phyloP scores from a whole-genome alignment of 1,140 invertebrate species.

The Rhyacophila brunnea region DNA sequence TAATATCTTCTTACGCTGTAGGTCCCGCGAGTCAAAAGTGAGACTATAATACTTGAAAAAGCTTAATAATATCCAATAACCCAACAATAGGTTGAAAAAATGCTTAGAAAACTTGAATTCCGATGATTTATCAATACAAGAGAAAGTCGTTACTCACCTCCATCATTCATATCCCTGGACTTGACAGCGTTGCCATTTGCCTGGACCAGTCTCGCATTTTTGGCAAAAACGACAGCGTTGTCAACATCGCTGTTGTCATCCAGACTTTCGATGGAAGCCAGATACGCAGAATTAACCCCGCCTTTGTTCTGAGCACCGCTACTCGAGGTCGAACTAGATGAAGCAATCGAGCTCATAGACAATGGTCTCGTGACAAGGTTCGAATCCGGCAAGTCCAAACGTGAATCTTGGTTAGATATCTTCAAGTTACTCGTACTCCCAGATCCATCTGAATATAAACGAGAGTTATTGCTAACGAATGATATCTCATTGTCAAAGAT shows the following conservation, averaged over 20 bases:
- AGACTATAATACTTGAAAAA: too few species aligned
- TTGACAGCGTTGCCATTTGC: constrained; percentile 7
- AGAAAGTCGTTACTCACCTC: too few species aligned
- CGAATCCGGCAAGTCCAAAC: constrained; percentile 40
- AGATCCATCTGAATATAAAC: background rate
- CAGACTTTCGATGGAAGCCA: constrained; percentile 77
- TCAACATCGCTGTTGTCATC: constrained; percentile 65
- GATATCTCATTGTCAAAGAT: too few species aligned
- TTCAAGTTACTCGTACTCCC: constrained; percentile 49
- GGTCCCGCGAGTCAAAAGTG: too few species aligned
- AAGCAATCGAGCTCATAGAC: constrained; percentile 79
- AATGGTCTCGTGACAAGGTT: constrained; percentile 60
- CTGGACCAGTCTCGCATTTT: constrained; percentile 17
- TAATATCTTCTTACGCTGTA: too few species aligned
- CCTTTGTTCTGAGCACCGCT: constrained; percentile 58
- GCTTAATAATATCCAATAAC: too few species aligned
- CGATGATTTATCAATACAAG: too few species aligned
- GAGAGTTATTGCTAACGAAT: too few species aligned
- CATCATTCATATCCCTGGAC: constrained; percentile 16
- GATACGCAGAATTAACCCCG: constrained; percentile 62
- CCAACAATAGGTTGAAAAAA: too few species aligned
- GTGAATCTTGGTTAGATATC: constrained; percentile 38
- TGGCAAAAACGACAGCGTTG: constrained; percentile 38
- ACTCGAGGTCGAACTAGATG: constrained; percentile 71
- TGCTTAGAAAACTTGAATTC: too few species aligned